Base-by-base conservation (phyloP, 2,797 vertebrate genomes). In the Erethizon dorsatum region DNA sequence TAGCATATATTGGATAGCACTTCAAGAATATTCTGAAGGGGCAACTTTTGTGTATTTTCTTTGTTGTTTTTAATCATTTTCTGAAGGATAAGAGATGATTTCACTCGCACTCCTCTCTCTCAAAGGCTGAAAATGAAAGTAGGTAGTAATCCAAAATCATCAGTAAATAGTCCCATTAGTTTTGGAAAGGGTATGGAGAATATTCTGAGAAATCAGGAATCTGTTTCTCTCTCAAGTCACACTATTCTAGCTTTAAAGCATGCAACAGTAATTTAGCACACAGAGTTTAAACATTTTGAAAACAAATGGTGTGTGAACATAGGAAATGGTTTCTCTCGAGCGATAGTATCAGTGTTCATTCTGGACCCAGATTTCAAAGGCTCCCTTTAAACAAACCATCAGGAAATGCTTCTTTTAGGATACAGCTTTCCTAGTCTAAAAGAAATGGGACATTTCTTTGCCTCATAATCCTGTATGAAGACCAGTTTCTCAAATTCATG, bases 251-350 rank as follows among this genome's bases (percentile, higher is more conserved):
- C 31, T 71, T 97, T 82, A 88, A 65, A 91, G 78, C 57, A 78
- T 1, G 17, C 47, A 87, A 79, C 0, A 63, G 9, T 41, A 90
- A 61, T 88, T 90, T 28, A 86, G 33, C 41, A 89, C 45, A 12
- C 54, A 28, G 63, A 78, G 22, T 89, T 96, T 59, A 95, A 92
- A 26, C 61, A 95, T 95, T 97, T 77, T 75, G 28, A 63, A 94
- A 96, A 91, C 84, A 96, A 97, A 83, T 50, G 31, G n/a, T 94
- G 26, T 92, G 88, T 96, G 92, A 88, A 96, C 31, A 61, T 12
- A 94, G 71, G 83, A 94, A 96, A 96, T 92, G 41, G 15, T 65
- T 94, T 80, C 61, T 94, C 31, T 90, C 17, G 22, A 83, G 84
- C 14, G 2, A 87, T 65, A 28, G n/a, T 22, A 61, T 82, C 57